Evolutionary conservation across 35 echinoderm and acorn worm species (phyloP).

Genomic region (Strongylocentrotus purpuratus): DNA sequence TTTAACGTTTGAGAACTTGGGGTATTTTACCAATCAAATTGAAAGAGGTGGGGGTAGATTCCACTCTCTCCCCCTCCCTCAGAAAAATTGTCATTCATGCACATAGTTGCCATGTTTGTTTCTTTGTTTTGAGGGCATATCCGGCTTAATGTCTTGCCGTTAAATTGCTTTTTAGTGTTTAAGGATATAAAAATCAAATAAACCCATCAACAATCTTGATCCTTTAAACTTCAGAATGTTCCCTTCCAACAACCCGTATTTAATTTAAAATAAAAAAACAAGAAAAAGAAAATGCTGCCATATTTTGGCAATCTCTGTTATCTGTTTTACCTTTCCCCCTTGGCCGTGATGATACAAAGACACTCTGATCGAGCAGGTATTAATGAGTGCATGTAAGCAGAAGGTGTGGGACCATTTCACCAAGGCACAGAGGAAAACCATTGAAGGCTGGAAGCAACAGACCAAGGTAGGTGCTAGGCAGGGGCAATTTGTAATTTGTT

Average conservation of each 20-base stretch:
- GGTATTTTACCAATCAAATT: no score
- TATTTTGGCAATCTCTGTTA: background rate
- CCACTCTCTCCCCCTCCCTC: no score
- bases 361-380: conserved; percentile 91
- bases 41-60: no score
- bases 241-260: background rate
- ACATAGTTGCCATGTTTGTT: no score
- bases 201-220: background rate
- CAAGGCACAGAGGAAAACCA: conserved; percentile 92
- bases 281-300: background rate
- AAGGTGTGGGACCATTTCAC: conserved; percentile 92
- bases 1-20: no score
- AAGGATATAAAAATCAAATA: no score
- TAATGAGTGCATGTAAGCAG: conserved; percentile 92
- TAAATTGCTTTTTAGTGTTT: no score
- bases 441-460: conserved; percentile 82
- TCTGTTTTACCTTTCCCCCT: background rate
- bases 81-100: no score
- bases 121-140: no score
- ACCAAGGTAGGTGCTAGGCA: conserved; percentile 71
- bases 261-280: no score
- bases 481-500: background rate
- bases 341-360: conserved; percentile 51
- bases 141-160: no score
- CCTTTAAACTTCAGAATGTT: background rate